A percentile compares a stretch with the other conserved stretches of the same genome.
These are phyloP conservation scores for Brassicogethes aeneus DNA, from an alignment of 2,888 invertebrate species.

Conservation along the genomic window DNA sequence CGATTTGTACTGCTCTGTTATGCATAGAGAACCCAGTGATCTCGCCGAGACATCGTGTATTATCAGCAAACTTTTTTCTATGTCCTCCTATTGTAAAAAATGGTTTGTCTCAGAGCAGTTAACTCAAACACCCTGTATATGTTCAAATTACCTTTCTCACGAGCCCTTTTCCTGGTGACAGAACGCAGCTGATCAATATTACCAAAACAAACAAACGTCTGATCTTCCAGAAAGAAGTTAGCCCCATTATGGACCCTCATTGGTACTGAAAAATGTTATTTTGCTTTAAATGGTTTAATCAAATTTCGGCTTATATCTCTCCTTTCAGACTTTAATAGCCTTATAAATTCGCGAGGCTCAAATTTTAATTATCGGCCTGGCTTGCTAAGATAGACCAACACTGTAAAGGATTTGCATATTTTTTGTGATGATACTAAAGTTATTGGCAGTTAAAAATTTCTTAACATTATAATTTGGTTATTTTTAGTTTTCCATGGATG, in stretches of 20 bases:
- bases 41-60: constrained; percentile 68
- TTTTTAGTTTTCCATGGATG: too few relatives aligned
- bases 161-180: constrained; percentile 33
- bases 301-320: too few relatives aligned
- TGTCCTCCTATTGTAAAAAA: constrained; percentile 26
- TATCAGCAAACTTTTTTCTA: constrained; percentile 47
- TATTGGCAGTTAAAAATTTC: too few relatives aligned
- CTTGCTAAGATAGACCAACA: too few relatives aligned
- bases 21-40: constrained; percentile 63
- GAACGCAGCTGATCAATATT: constrained; percentile 29
- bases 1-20: constrained; percentile 59
- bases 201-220: constrained; percentile 27
- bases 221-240: constrained; percentile 32
- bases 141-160: constrained; percentile 38
- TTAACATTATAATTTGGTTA: too few relatives aligned
- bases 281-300: too few relatives aligned
- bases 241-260: constrained; percentile 42
- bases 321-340: too few relatives aligned
- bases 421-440: too few relatives aligned
- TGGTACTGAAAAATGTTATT: constrained; percentile 40
- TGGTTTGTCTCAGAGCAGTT: neutral
- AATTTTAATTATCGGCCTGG: too few relatives aligned
- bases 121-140: too few relatives aligned
- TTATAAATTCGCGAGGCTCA: too few relatives aligned
- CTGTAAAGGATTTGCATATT: too few relatives aligned